Conservation (phyloP, 2,797 vertebrate species). For the Champsocephalus esox region DNA sequence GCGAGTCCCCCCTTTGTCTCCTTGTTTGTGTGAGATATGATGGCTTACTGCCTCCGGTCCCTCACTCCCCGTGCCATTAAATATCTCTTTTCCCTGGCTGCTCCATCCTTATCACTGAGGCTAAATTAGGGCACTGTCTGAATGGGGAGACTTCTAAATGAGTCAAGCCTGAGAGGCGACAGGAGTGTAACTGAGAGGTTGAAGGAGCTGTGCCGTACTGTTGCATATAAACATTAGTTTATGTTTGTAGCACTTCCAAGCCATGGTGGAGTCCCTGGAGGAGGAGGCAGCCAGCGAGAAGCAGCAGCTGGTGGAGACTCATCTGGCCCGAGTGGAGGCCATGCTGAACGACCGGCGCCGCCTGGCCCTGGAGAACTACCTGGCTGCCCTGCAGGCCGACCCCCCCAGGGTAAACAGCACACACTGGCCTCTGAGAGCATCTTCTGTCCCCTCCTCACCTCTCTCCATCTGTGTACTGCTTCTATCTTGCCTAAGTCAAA, state of each 20-base stretch:
- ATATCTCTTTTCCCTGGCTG: slow-evolving; percentile 54
- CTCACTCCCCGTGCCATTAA: slow-evolving; percentile 59
- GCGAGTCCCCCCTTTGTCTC: slow-evolving; percentile 46
- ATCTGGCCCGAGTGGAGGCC: slow-evolving; percentile 96
- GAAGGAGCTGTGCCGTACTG: slow-evolving; percentile 8
- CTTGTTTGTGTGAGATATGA: slow-evolving; percentile 65
- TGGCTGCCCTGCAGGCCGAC: slow-evolving; percentile 94
- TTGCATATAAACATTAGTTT: slow-evolving; percentile 30
- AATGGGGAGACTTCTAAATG: slow-evolving; percentile 67
- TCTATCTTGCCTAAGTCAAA: neutral
- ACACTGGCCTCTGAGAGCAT: slow-evolving; percentile 11
- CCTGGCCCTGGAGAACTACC: slow-evolving; percentile 96
- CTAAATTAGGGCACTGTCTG: slow-evolving; percentile 69
- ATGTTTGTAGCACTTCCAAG: slow-evolving; percentile 92
- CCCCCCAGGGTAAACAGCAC: slow-evolving; percentile 87
- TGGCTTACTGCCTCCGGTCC: slow-evolving; percentile 47
- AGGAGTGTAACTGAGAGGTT: slow-evolving; percentile 42
- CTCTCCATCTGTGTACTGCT: slow-evolving; percentile 18
- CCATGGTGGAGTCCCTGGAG: slow-evolving; percentile 96
- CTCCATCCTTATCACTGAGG: slow-evolving; percentile 69
- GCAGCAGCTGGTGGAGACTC: slow-evolving; percentile 97
- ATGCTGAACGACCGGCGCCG: slow-evolving; percentile 96
- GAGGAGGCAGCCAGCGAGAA: slow-evolving; percentile 98
- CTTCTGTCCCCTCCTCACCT: slow-evolving; percentile 32
- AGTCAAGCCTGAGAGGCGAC: slow-evolving; percentile 54